These are phyloP conservation scores for Cosmopolites sordidus DNA, from an alignment of 2,888 invertebrate genomes.

Conservation along the genomic window DNA sequence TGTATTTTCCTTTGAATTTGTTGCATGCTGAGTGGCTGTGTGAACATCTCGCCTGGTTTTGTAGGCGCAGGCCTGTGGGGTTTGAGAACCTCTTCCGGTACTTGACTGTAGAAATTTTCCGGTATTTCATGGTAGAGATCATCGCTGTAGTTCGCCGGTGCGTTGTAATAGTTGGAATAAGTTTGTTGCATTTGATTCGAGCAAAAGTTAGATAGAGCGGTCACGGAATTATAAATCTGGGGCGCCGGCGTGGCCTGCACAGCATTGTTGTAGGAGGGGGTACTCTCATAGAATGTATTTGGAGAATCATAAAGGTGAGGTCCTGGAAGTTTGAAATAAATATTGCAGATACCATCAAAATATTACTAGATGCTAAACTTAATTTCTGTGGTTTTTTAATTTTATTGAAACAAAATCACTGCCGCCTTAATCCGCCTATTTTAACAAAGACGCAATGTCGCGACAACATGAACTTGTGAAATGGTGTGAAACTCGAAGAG, in stretches of 20 bases:
- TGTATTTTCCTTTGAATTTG: slow-evolving; percentile 48
- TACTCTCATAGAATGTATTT: slow-evolving; percentile 17
- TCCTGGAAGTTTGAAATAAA: too few species aligned
- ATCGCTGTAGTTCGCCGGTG: slow-evolving; percentile 24
- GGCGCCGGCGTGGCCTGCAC: not conserved
- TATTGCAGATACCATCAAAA: too few species aligned
- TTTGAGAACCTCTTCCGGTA: slow-evolving; percentile 41
- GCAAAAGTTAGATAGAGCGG: not conserved
- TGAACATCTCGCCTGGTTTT: slow-evolving; percentile 39
- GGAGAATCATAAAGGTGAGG: slow-evolving; percentile 15
- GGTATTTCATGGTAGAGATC: slow-evolving; percentile 45
- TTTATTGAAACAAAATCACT: too few species aligned
- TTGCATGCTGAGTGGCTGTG: slow-evolving; percentile 47
- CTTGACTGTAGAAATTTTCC: slow-evolving; percentile 45
- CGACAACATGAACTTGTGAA: too few species aligned
- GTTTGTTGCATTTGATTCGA: not conserved
- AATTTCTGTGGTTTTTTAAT: too few species aligned
- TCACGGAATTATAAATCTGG: not conserved
- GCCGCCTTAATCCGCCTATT: too few species aligned
- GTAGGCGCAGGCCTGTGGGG: slow-evolving; percentile 49
- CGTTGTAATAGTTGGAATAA: not conserved
- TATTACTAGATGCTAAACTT: too few species aligned
- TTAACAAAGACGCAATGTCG: too few species aligned
- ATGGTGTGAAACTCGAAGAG: too few species aligned
- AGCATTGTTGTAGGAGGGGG: slow-evolving; percentile 10